A percentile compares a stretch with the other conserved stretches of the same genome.
phyloP scores from a whole-genome alignment of 1,140 invertebrate species.

The Zelostemma sp. region DNA sequence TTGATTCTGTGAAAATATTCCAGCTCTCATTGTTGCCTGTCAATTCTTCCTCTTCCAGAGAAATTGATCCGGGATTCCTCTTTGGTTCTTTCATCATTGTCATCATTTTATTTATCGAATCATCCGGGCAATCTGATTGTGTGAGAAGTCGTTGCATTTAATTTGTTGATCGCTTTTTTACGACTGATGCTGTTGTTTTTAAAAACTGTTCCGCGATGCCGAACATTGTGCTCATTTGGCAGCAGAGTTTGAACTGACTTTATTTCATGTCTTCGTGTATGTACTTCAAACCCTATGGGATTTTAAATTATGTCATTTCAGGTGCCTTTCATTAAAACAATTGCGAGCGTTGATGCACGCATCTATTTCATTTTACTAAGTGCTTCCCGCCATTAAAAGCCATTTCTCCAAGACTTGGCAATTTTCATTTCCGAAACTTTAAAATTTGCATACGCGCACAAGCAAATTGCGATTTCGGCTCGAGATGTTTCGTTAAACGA shows the following conservation, averaged over 20 bases:
- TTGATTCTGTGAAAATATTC: background rate
- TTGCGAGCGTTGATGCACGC: conserved; percentile 26
- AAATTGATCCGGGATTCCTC: background rate
- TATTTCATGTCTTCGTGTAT: conserved; percentile 7
- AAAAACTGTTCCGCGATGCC: too few relatives aligned
- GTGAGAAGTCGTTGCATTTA: background rate
- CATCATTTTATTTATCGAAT: background rate
- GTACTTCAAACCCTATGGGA: conserved; percentile 13
- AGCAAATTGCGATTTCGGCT: background rate
- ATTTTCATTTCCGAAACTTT: background rate
- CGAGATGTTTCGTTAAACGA: too few relatives aligned
- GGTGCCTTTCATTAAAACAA: too few relatives aligned
- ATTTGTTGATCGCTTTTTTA: too few relatives aligned
- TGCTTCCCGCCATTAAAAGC: conserved; percentile 7
- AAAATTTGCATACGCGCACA: background rate
- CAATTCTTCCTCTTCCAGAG: background rate
- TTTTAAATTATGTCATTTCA: conserved; percentile 1
- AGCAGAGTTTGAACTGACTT: conserved; percentile 19
- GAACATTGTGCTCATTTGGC: background rate
- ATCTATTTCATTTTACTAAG: conserved; percentile 51
- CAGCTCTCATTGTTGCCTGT: background rate
- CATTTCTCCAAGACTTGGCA: background rate
- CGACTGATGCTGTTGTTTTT: too few relatives aligned
- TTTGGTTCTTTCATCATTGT: background rate
- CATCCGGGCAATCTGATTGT: background rate